Evolutionary conservation across 1,140 invertebrate genomes (phyloP).

Genomic region (Augochlora pura): DNA sequence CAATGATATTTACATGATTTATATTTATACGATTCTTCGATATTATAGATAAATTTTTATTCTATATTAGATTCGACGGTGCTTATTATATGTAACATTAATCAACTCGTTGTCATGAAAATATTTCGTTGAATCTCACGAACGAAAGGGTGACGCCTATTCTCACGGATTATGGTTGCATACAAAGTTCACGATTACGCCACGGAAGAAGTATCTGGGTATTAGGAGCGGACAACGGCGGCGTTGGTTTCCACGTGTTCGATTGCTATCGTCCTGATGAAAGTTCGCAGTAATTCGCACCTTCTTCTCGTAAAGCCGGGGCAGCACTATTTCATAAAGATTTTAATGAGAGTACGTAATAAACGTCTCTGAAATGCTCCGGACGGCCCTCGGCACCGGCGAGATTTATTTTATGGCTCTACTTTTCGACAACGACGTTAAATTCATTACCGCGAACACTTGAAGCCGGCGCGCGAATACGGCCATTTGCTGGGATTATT

Average conservation of each 20-base stretch:
- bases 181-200: no score
- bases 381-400: constrained; percentile 32
- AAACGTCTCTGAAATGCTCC: constrained; percentile 65
- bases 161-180: no score
- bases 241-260: constrained; percentile 15
- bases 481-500: constrained; percentile 64
- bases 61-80: no score
- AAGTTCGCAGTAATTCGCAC: constrained; percentile 25
- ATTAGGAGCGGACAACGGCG: neutral
- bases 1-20: no score
- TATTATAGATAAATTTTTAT: no score
- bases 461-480: constrained; percentile 38
- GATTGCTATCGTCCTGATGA: constrained; percentile 41
- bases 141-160: no score
- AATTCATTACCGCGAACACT: constrained; percentile 67
- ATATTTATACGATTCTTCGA: no score
- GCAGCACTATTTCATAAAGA: constrained; percentile 62
- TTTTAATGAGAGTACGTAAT: constrained; percentile 69
- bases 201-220: neutral
- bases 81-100: no score
- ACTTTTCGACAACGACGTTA: constrained; percentile 69
- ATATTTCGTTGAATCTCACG: no score
- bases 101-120: no score
- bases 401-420: constrained; percentile 67
- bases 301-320: constrained; percentile 39